These are phyloP conservation scores for Hesperophylax magnus DNA, from an alignment of 1,140 invertebrate species.

Conservation along the genomic window DNA sequence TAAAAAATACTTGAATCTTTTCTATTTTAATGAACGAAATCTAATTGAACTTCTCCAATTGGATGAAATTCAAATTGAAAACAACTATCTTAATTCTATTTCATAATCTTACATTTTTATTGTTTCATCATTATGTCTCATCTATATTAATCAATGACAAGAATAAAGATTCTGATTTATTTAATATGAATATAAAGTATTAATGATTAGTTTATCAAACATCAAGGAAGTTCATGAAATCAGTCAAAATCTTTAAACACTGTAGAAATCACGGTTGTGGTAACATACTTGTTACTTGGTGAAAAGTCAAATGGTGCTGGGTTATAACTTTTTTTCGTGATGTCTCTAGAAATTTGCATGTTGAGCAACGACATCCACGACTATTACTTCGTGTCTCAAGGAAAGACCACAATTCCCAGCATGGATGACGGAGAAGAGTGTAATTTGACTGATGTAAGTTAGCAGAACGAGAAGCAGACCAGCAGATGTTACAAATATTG, in stretches of 20 bases:
- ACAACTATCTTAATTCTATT: too few species aligned
- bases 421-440: slow-evolving; percentile 98
- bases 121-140: too few species aligned
- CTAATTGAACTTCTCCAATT: too few species aligned
- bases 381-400: slow-evolving; percentile 97
- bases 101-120: too few species aligned
- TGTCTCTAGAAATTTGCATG: slow-evolving; percentile 59
- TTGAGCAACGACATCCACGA: slow-evolving; percentile 89
- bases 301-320: neutral
- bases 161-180: slow-evolving; percentile 13
- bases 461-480: slow-evolving; percentile 31
- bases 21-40: too few species aligned
- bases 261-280: neutral
- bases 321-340: slow-evolving; percentile 44
- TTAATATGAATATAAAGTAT: neutral
- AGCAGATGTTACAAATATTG: slow-evolving; percentile 26
- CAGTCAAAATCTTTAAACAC: neutral
- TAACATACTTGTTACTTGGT: neutral
- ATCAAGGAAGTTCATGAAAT: neutral
- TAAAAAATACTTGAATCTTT: too few species aligned
- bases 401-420: slow-evolving; percentile 93
- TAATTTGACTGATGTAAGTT: slow-evolving; percentile 90
- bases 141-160: neutral
- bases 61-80: too few species aligned
- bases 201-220: neutral